A percentile compares a stretch with the other conserved stretches of the same genome.
phyloP scores from a whole-genome alignment of 2,113 vertebrate genomes.

The Dromaius novaehollandiae region DNA sequence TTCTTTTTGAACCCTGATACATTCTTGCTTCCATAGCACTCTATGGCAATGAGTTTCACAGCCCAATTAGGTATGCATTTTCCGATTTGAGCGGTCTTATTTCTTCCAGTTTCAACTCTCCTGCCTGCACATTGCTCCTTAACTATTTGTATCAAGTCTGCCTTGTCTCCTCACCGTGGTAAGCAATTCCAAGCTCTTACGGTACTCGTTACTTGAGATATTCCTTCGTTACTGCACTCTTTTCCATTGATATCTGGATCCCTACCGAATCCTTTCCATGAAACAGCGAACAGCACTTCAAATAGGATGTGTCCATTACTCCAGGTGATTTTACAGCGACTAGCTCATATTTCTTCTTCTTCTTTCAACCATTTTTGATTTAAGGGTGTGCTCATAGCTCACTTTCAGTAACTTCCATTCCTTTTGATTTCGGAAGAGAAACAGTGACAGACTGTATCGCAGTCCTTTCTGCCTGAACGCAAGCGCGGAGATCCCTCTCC shows the following conservation, averaged over 20 bases:
- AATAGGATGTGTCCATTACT: neutral
- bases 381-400: neutral
- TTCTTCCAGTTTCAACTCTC: neutral
- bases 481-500: neutral
- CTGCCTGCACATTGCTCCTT: neutral
- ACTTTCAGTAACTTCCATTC: neutral
- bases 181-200: neutral
- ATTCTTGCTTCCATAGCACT: neutral
- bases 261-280: neutral
- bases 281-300: neutral
- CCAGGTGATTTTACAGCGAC: neutral
- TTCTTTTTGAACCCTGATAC: neutral
- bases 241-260: neutral
- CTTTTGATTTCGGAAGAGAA: neutral
- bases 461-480: neutral
- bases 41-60: neutral
- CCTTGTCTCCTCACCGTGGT: neutral
- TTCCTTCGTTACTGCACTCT: neutral
- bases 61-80: neutral
- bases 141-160: neutral
- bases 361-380: neutral
- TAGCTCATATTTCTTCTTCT: neutral
- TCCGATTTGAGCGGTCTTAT: neutral
- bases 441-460: neutral
- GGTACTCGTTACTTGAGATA: neutral